Percentiles rank a stretch among this genome's conserved stretches.
These are phyloP conservation scores for Menidia beryllina DNA, from an alignment of 2,113 vertebrate genomes.

Conservation along the genomic window DNA sequence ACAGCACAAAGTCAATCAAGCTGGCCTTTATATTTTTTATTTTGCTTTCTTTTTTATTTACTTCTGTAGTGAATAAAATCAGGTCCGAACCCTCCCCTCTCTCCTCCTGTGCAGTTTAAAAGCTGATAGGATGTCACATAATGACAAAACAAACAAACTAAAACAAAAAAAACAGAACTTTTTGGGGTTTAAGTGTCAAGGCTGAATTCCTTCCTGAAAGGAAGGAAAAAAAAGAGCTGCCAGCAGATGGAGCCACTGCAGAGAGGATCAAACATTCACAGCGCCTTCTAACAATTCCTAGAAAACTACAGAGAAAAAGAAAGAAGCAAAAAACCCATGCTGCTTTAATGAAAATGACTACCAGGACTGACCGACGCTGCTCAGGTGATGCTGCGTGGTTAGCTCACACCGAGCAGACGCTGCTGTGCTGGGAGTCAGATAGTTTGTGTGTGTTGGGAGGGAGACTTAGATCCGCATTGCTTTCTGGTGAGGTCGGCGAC, in stretches of 20 bases:
- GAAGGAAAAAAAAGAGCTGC: neutral
- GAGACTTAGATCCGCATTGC: neutral
- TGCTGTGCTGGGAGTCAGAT: neutral
- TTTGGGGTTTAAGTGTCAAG: neutral
- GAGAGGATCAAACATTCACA: neutral
- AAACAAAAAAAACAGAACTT: no score
- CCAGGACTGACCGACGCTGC: no score
- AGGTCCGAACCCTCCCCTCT: no score
- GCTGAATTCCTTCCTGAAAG: neutral
- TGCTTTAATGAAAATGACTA: neutral
- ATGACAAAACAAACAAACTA: no score
- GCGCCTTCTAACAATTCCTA: neutral
- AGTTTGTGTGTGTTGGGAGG: slow-evolving; percentile 1
- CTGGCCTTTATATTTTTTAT: no score
- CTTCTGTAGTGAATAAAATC: no score
- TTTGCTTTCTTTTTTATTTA: no score
- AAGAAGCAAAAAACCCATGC: neutral
- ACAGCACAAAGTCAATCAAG: no score
- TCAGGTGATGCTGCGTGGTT: no score
- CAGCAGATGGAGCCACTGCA: neutral
- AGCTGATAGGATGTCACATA: neutral
- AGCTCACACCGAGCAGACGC: slow-evolving; percentile 8
- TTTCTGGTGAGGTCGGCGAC: slow-evolving; percentile 2
- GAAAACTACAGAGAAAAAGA: neutral
- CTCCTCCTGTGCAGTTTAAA: neutral